Evolutionary conservation across 1,140 invertebrate species (phyloP).

Genomic region (Oryctes rhinoceros): DNA sequence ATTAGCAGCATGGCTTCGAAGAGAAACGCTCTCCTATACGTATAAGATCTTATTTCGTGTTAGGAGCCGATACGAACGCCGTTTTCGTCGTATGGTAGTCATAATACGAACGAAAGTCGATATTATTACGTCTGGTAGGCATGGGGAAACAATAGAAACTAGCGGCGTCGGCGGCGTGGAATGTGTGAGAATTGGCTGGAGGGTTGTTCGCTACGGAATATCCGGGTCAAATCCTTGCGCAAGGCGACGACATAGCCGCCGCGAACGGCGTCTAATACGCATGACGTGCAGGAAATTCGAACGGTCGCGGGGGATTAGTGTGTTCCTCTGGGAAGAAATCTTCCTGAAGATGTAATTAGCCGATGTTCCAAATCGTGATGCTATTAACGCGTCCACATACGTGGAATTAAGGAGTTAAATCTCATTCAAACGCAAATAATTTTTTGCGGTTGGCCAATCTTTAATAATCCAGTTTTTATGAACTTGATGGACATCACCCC

Average conservation of each 20-base stretch:
- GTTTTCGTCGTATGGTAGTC: neutral
- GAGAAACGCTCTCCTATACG: neutral
- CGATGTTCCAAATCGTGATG: too few relatives aligned
- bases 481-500: too few relatives aligned
- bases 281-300: too few relatives aligned
- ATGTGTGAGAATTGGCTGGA: neutral
- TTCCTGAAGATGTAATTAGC: too few relatives aligned
- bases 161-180: neutral
- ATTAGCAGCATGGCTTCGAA: neutral
- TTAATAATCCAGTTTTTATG: too few relatives aligned
- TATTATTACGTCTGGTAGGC: neutral
- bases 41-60: neutral
- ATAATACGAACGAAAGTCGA: neutral
- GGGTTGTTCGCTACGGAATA: neutral
- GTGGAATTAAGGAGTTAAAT: too few relatives aligned
- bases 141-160: neutral
- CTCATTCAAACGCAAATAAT: too few relatives aligned
- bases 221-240: slow-evolving; percentile 2
- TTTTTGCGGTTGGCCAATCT: too few relatives aligned
- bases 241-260: neutral
- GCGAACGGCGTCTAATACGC: neutral
- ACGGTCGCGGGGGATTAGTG: too few relatives aligned
- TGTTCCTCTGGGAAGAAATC: too few relatives aligned
- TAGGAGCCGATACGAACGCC: neutral
- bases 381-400: too few relatives aligned